phyloP scores from a whole-genome alignment of 2,888 invertebrate genomes.

The Hypselothyrea guttata region DNA sequence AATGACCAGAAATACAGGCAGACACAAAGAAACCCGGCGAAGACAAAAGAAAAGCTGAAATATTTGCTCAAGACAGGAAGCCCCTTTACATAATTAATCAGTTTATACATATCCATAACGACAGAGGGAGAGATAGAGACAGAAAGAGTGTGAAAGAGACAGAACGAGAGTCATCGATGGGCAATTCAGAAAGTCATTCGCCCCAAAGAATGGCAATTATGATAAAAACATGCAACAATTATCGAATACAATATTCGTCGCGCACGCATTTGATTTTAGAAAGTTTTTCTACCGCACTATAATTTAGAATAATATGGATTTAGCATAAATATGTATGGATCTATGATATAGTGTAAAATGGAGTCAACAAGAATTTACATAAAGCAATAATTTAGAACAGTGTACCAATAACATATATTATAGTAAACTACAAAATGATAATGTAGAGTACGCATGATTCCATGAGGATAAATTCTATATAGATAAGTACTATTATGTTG shows the following conservation, averaged over 20 bases:
- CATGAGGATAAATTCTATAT: no score
- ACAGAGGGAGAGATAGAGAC: background rate
- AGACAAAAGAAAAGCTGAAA: slow-evolving; percentile 53
- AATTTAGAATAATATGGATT: no score
- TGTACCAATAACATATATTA: no score
- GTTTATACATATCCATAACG: slow-evolving; percentile 56
- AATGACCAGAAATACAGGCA: slow-evolving; percentile 22
- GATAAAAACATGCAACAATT: slow-evolving; percentile 1
- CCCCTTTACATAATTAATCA: slow-evolving; percentile 72
- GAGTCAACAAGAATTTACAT: no score
- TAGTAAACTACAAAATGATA: no score
- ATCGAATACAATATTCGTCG: background rate
- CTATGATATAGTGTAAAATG: no score
- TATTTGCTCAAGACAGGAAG: slow-evolving; percentile 77
- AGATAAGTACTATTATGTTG: no score
- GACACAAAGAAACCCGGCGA: slow-evolving; percentile 37
- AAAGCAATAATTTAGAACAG: no score
- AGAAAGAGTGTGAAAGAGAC: background rate
- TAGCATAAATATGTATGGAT: no score
- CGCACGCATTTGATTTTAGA: background rate
- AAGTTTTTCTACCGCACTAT: no score
- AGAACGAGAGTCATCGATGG: background rate
- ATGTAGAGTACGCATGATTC: no score
- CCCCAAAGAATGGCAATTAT: slow-evolving; percentile 3
- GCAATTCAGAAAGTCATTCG: slow-evolving; percentile 33